Conservation (phyloP, 2,797 vertebrate genomes). For the Catamblyrhynchus diadema region DNA sequence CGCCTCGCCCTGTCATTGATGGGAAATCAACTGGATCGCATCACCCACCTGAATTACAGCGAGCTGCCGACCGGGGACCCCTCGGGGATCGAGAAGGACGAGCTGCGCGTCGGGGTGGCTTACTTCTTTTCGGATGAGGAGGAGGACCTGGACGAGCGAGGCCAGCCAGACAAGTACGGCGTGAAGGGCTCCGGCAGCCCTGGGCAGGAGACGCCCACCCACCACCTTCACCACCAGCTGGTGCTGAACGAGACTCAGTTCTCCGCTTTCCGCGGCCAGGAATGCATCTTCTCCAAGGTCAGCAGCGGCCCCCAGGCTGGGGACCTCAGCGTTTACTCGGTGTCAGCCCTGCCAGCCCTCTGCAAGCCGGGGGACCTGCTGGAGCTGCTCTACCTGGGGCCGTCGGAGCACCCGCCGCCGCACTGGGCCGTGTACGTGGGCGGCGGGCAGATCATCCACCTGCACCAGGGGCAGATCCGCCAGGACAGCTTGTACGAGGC, state of each 20-base stretch:
- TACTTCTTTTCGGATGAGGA: slow-evolving; percentile 99
- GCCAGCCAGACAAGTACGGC: slow-evolving; percentile 89
- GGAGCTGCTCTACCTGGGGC: slow-evolving; percentile 87
- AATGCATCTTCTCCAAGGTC: slow-evolving; percentile 99
- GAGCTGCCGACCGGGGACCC: slow-evolving; percentile 99
- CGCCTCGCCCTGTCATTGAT: slow-evolving; percentile 95
- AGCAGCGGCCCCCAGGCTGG: slow-evolving; percentile 88
- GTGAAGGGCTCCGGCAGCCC: slow-evolving; percentile 76
- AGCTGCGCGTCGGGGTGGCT: slow-evolving; percentile 97
- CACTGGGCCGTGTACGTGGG: slow-evolving; percentile 96
- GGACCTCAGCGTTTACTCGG: slow-evolving; percentile 90
- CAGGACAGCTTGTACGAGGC: slow-evolving; percentile 93
- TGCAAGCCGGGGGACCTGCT: slow-evolving; percentile 97
- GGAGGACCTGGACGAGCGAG: slow-evolving; percentile 96
- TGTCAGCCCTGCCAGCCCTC: slow-evolving; percentile 88
- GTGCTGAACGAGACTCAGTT: slow-evolving; percentile 92
- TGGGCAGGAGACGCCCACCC: slow-evolving; percentile 80
- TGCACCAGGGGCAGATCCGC: slow-evolving; percentile 96
- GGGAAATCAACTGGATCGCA: slow-evolving; percentile 99
- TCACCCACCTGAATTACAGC: slow-evolving; percentile 99
- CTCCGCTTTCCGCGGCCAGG: slow-evolving; percentile 94
- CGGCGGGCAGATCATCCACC: slow-evolving; percentile 91
- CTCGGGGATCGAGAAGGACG: slow-evolving; percentile 98
- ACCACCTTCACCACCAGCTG: slow-evolving; percentile 79
- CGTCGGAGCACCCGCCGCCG: slow-evolving; percentile 78